Percentiles rank a stretch among this genome's conserved stretches.
These are phyloP conservation scores for Conger conger DNA, from an alignment of 2,113 vertebrate species.

Conservation along the genomic window DNA sequence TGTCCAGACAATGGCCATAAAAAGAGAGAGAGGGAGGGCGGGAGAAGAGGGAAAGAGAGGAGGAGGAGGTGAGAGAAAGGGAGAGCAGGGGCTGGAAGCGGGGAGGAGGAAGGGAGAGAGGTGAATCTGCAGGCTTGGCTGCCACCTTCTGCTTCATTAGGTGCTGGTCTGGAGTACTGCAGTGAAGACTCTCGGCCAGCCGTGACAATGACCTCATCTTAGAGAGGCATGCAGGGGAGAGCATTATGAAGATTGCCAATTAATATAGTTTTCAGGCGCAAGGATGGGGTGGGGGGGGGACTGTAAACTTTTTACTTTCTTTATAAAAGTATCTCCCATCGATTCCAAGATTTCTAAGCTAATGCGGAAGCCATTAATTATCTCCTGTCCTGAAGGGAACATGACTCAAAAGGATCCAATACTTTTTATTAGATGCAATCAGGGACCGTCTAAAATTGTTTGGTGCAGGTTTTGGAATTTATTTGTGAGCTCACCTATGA, in stretches of 20 bases:
- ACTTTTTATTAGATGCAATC: neutral
- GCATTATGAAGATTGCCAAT: neutral
- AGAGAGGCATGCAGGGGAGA: neutral
- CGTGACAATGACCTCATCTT: slow-evolving; percentile 14
- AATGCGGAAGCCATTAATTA: neutral
- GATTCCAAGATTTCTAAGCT: neutral
- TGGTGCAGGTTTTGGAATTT: neutral
- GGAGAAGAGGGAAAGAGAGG: too few species aligned
- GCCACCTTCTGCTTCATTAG: neutral
- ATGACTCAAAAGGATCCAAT: neutral
- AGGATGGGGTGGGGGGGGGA: too few species aligned
- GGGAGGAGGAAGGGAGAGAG: neutral
- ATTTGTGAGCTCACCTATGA: neutral
- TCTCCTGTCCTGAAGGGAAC: neutral
- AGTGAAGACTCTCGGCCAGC: slow-evolving; percentile 5
- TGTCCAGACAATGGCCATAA: neutral
- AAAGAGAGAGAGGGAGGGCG: neutral
- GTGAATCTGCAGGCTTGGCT: neutral
- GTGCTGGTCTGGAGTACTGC: neutral
- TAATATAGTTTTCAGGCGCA: neutral
- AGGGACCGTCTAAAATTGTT: neutral
- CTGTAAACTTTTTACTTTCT: neutral
- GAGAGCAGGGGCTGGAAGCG: neutral
- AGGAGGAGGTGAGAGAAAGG: neutral
- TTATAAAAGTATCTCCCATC: neutral